Percentiles rank a stretch among this genome's conserved stretches.
Evolutionary conservation across 2,888 invertebrate species (phyloP).

Genomic region (Parnassius mnemosyne): DNA sequence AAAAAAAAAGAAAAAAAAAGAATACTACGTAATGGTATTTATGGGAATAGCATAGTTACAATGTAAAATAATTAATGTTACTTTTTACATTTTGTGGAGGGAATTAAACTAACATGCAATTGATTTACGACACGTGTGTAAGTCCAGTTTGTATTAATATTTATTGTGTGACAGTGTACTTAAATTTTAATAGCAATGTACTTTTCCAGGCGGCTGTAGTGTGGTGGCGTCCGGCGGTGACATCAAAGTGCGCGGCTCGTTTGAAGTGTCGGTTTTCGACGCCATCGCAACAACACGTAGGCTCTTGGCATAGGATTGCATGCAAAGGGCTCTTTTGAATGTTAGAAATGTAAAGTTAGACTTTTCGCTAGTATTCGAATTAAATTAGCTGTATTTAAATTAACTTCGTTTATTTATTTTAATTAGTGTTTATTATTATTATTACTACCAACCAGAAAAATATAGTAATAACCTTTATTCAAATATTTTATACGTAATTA

Average conservation of each 20-base stretch:
- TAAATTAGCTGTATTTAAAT: not conserved
- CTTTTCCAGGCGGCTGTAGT: constrained; percentile 18
- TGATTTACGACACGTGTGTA: constrained; percentile 2
- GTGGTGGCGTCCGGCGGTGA: constrained; percentile 41
- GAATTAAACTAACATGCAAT: constrained; percentile 20
- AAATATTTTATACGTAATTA: too few relatives aligned
- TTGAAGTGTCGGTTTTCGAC: constrained; percentile 54
- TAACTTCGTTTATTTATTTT: not conserved
- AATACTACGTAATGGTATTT: too few relatives aligned
- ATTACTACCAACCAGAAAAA: too few relatives aligned
- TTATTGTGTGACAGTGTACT: constrained; percentile 5
- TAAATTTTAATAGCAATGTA: constrained; percentile 16
- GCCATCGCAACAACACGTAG: constrained; percentile 39
- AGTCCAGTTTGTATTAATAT: constrained; percentile 16
- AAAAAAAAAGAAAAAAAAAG: too few relatives aligned
- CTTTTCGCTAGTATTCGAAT: constrained; percentile 12
- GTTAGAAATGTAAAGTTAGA: constrained; percentile 18
- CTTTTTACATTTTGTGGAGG: not conserved
- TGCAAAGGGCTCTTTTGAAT: constrained; percentile 16
- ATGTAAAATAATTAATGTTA: constrained; percentile 11
- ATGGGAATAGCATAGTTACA: too few relatives aligned
- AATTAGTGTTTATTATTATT: not conserved
- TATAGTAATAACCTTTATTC: too few relatives aligned
- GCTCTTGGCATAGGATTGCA: constrained; percentile 12
- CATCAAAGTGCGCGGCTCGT: constrained; percentile 60